A percentile compares a stretch with the other conserved stretches of the same genome.
Evolutionary conservation across 2,113 vertebrate genomes (phyloP).

Genomic region (Perca flavescens): DNA sequence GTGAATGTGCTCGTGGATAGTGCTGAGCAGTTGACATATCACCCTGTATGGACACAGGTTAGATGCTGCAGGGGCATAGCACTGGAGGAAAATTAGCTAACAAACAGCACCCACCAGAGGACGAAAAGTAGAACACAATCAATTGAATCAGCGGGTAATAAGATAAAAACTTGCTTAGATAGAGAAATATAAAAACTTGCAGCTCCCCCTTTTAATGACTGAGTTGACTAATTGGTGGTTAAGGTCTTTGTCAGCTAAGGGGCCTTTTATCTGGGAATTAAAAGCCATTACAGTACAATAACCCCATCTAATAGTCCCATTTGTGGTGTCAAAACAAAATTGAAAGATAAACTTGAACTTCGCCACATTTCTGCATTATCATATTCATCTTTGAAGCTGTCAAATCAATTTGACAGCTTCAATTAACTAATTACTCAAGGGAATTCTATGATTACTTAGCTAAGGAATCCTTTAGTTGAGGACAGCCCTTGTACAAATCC

Average conservation of each 20-base stretch:
- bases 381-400: neutral
- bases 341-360: neutral
- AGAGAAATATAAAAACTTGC: neutral
- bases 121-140: neutral
- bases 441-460: neutral
- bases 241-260: neutral
- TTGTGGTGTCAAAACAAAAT: neutral
- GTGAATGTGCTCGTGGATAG: slow-evolving; percentile 92
- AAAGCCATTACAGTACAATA: neutral
- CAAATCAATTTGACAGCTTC: neutral
- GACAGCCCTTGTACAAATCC: neutral
- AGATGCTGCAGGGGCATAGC: neutral
- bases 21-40: slow-evolving; percentile 90
- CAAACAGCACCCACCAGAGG: slow-evolving; percentile 65
- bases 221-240: neutral
- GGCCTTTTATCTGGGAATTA: neutral
- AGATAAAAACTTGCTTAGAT: neutral
- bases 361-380: neutral
- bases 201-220: neutral
- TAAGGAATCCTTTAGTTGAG: neutral
- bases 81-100: neutral
- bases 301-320: neutral
- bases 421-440: neutral
- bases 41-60: slow-evolving; percentile 85
- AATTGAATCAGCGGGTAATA: neutral